These are phyloP conservation scores for Onthophagus sagittarius DNA, from an alignment of 2,888 invertebrate species.

Conservation along the genomic window DNA sequence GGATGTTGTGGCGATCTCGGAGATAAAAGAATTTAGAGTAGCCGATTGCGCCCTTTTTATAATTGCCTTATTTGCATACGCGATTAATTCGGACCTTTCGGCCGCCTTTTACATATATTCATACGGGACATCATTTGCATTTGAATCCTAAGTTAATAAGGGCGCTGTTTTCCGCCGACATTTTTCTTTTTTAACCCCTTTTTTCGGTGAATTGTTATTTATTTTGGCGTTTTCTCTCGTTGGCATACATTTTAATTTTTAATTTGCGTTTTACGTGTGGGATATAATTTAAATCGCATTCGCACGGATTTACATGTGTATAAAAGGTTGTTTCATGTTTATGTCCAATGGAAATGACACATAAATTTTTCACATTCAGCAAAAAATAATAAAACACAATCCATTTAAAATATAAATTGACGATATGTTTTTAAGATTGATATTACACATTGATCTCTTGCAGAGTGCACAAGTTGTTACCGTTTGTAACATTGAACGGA, in stretches of 20 bases:
- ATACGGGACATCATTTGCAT: neutral
- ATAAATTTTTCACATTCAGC: no score
- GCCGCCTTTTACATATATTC: conserved; percentile 9
- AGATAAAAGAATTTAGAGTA: conserved; percentile 30
- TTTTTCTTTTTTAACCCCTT: neutral
- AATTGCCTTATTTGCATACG: conserved; percentile 19
- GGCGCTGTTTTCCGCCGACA: neutral
- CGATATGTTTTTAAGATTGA: neutral
- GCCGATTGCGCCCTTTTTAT: conserved; percentile 18
- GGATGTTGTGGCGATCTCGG: conserved; percentile 30
- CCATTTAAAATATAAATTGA: neutral
- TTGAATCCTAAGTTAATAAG: conserved; percentile 7
- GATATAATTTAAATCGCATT: neutral
- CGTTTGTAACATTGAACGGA: neutral
- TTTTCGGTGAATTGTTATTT: conserved; percentile 5
- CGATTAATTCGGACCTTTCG: conserved; percentile 16
- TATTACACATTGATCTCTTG: neutral
- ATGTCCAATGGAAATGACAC: no score
- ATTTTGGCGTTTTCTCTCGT: neutral
- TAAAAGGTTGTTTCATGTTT: neutral
- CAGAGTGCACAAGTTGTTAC: neutral
- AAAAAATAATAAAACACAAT: no score
- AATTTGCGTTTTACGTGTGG: neutral
- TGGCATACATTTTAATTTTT: conserved; percentile 7
- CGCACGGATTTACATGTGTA: neutral